Evolutionary conservation across 2,797 vertebrate species (phyloP), one percentile per base, ranked within the genome.

Genomic region (Erpetoichthys calabaricus): DNA sequence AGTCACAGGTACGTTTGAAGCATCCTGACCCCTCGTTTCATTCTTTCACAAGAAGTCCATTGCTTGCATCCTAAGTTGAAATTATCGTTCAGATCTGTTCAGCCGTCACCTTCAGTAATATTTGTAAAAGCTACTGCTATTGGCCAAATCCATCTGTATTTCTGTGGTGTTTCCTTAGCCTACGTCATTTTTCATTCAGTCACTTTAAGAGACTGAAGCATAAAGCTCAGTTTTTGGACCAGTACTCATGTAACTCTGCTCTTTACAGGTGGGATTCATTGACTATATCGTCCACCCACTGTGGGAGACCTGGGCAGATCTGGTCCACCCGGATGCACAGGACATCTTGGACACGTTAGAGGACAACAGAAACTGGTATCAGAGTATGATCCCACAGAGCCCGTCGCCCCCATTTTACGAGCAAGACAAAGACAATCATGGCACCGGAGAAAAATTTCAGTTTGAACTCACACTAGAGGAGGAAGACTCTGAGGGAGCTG

Each of bases 311-410:
- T 99, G 96, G 96, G 94, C 92, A 0, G 96, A 99, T 69, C 82
- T 99, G 70, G 96, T 99, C 47, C 94, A 99, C 73, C 96, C 94
- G 0, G 96, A 99, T 0, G 94, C 96, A 59, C 96, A 99, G 73
- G 95, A 98, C 77, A 97, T 98, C 73, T 82, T 99, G 69, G 95
- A 99, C 71, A 96, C 87, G 0, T 81, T 99, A 65, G 96, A 98
- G 76, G 91, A 97, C 74, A 99, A 99, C 80, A 86, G 96, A 73
- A 98, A 97, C 87, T 99, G 96, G 94, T 99, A 99, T 80, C 94
- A 98, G 79, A 93, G 93, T 76, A 99, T 96, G 91, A 94, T 99
- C 68, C 94, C 93, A 10, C 92, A 94, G 74, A 99, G 96, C 67
- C 96, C 96, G 0, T 99, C 96, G 6, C 94, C 96, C 58, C 91